Base-by-base conservation (phyloP, 92 coral and sea anemone species). In the Bergia puertoricense region DNA sequence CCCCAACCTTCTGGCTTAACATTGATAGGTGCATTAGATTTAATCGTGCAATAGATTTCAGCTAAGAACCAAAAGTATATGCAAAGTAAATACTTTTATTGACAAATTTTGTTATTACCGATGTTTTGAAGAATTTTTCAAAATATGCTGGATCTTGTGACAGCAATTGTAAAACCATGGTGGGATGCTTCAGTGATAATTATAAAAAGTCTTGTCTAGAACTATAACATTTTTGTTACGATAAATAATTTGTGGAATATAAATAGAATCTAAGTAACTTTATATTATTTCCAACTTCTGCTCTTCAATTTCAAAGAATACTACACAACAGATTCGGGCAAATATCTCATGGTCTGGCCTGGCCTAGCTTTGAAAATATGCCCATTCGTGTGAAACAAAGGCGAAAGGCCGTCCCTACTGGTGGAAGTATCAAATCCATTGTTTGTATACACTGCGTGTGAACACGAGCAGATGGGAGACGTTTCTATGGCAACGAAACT, bases 321-420 rank as follows among this genome's bases (percentile, higher is more conserved):
- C 75, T 85, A 96, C 51, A 96, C 99, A 15, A 95, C 90, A 1
- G 99, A 95, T 75, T 97, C 99, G 2, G 99, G 99, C 54, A 97
- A 78, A 68, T 93, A 90, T 46, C 94, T 90, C 75, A 92, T 45
- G 71, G 92, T 89, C 79, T 86, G 88, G 5, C 95, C 90, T 54
- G 95, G 85, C 72, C 68, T 88, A 73, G 50, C 76, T 45, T 85
- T 74, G 22, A 76, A 79, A 38, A 77, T 83, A 56, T 91, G 77
- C 16, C 85, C 89, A 40, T 86, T 86, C 4, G 90, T 86, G 13
- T 89, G 91, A 11, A 91, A 87, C 5, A 80, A 88, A 0, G 96
- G 94, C 22, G 92, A 76, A 36, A 92, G 90, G n/a, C 84, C 81
- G 74, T 91, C 92, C 30, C 94, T 91, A 30, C 79, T 77, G 0